phyloP scores from a whole-genome alignment of 2,113 vertebrate genomes.

The Salvelinus fontinalis region DNA sequence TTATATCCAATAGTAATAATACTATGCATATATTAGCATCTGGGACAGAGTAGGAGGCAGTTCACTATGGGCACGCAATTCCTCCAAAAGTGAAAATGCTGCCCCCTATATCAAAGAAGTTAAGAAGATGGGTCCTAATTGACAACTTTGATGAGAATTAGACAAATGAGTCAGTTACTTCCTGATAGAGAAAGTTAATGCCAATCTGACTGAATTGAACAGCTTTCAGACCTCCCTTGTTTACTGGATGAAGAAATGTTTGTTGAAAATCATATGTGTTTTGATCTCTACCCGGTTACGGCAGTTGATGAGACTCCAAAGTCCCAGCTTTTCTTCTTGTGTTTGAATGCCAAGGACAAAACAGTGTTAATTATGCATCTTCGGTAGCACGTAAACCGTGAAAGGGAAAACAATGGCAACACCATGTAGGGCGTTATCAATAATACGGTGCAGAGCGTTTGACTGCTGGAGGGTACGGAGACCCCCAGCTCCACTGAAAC shows the following conservation, averaged over 20 bases:
- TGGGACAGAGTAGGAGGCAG: too few species aligned
- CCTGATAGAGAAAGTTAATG: not conserved
- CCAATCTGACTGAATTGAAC: conserved; percentile 14
- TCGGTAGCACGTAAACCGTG: not conserved
- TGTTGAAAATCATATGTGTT: not conserved
- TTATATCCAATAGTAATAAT: too few species aligned
- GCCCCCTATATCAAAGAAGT: not conserved
- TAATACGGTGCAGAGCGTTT: too few species aligned
- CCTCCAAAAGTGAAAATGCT: too few species aligned
- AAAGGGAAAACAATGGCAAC: not conserved
- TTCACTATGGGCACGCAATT: too few species aligned
- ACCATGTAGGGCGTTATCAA: too few species aligned
- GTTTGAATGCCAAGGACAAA: not conserved
- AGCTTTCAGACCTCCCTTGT: not conserved
- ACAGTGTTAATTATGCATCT: not conserved
- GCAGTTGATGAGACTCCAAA: not conserved
- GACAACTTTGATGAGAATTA: conserved; percentile 43
- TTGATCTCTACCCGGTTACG: not conserved
- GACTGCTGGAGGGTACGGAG: too few species aligned
- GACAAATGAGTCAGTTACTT: not conserved
- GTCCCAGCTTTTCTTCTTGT: not conserved
- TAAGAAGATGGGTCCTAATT: conserved; percentile 23
- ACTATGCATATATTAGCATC: too few species aligned
- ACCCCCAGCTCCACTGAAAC: too few species aligned
- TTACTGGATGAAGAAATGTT: not conserved